Base-by-base conservation (phyloP, 92 coral and sea anemone species). In the Anthopleura xanthogrammica region DNA sequence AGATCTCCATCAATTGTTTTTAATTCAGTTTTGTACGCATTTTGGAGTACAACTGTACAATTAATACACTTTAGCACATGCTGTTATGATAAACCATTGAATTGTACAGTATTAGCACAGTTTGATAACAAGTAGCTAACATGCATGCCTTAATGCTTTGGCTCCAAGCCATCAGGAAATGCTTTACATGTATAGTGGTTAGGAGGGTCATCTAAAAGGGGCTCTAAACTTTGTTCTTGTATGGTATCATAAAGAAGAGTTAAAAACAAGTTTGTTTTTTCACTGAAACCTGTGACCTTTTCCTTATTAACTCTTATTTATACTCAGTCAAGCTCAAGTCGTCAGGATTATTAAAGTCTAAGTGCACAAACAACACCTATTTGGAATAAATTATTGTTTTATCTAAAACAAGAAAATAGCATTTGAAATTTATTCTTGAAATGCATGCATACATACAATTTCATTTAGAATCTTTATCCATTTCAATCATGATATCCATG, bases 131-230 rank as follows among this genome's bases (percentile, higher is more conserved):
- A 22, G 57, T 43, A 23, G 66, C 39, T 29, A 81, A 54, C 60
- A 68, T 68, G 16, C 60, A 68, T 68, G 16, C 40, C 52, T 42
- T 52, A 46, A 16, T 43, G 5, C 36, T 10, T 70, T 81, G 84
- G 84, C 84, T 68, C 24, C 23, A 56, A 81, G 76, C 84, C 84
- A 81, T 48, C 84, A 81, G 84, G 84, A 81, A 81, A 81, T 81
- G 46, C 84, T 68, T 46, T 60, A 43, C 84, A 81, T 65, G 57
- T 41, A 62, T 40, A 16, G 29, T 23, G 66, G 54, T 77, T 52
- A n/a, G 41, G 42, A 68, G 41, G 74, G 74, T 68, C 74, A 68
- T 4, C 24, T 68, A n/a, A 68, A 29, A 68, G 17, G 42, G 41
- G 74, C 42, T 68, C 74, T 68, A 68, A 68, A 68, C 41, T 12